These are phyloP conservation scores for Grallaria varia DNA, from an alignment of 2,113 vertebrate species.

Conservation along the genomic window DNA sequence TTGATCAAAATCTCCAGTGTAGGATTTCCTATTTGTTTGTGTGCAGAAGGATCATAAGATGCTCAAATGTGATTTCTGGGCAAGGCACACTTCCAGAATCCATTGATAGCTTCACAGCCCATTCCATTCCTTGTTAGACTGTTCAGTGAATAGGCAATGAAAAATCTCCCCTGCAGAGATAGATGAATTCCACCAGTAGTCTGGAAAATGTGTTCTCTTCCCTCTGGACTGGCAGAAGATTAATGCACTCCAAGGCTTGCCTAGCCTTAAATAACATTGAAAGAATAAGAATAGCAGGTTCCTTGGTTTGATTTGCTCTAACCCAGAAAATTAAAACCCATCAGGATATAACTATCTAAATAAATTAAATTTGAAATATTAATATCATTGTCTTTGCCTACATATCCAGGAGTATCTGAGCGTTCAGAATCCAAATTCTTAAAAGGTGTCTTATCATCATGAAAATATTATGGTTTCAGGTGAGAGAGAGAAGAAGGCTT, in stretches of 20 bases:
- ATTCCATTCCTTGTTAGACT: constrained; percentile 40
- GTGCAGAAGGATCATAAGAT: constrained; percentile 10
- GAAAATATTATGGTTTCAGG: background rate
- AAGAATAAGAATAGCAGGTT: background rate
- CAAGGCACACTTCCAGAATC: constrained; percentile 30
- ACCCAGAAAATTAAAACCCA: background rate
- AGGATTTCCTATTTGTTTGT: background rate
- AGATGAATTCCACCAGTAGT: constrained; percentile 57
- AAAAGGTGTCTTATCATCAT: background rate
- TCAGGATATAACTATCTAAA: background rate
- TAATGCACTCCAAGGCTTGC: constrained; percentile 38
- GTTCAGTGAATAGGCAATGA: constrained; percentile 54
- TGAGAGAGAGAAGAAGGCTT: background rate
- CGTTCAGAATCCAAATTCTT: background rate
- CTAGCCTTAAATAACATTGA: constrained; percentile 44
- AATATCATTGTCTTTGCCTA: background rate
- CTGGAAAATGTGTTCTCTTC: constrained; percentile 55
- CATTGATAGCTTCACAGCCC: constrained; percentile 25
- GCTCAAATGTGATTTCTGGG: constrained; percentile 37
- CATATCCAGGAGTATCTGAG: background rate
- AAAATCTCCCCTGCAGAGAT: constrained; percentile 54
- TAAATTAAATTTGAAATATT: background rate
- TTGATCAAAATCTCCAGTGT: constrained; percentile 9
- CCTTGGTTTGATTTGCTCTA: background rate
- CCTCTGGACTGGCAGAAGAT: constrained; percentile 40